Base-by-base conservation (phyloP, 2,113 vertebrate genomes). In the Sinosuthora webbiana region DNA sequence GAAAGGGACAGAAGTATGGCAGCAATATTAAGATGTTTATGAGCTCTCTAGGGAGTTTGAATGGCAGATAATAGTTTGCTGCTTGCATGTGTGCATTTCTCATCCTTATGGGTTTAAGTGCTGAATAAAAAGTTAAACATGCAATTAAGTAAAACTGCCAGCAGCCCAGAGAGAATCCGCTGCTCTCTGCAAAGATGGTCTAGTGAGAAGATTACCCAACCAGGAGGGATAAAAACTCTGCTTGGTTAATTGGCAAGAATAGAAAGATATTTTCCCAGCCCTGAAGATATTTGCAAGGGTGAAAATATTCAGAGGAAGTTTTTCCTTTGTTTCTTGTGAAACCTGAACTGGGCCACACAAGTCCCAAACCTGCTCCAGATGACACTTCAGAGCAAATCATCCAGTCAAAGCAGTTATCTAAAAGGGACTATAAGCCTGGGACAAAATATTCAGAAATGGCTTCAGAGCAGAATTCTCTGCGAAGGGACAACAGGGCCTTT, bases 51-150 rank as follows among this genome's bases (percentile, higher is more conserved):
- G 60, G 31, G 90, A 75, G 44, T 77, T 81, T 70, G 87, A 81
- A 80, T 88, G 68, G 68, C 56, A 92, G 85, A 63, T 90, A 90
- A 74, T 86, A 65, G 42, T 90, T 95, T 71, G 53, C 69, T 88
- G 70, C 81, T 70, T 92, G 39, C 11, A 1, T 68, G 25, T 83
- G n/a, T 86, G 73, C 82, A 39, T 83, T 94, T 90, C 77, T 93
- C 57, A 68, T 81, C 5, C 0, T 85, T 89, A 70, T 39, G 60
- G 62, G 44, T 95, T 93, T 92, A 91, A 94, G 71, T 90, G 85
- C 83, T 68, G 90, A 96, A 94, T 90, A 92, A 85, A 90, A 95
- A 96, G 82, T 91, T 83, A 94, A 96, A 95, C 87, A 81, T 79
- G 79, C 88, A 93, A 92, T 97, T 96, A 95, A 90, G 68, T 89